Conservation (phyloP, 2,797 vertebrate species). For the Yasuhikotakia modesta region DNA sequence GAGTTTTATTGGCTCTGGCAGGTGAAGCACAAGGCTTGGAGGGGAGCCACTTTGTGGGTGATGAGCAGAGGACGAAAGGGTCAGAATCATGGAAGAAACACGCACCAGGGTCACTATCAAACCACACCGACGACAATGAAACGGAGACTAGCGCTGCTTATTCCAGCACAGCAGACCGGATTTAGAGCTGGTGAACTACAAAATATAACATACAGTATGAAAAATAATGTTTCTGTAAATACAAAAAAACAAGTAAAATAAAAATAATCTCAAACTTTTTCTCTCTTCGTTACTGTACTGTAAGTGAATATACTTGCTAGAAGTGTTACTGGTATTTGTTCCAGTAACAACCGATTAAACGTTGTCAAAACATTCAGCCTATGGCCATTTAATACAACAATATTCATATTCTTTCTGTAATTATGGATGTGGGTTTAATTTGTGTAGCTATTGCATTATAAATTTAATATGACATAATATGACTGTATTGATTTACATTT, state of each 20-base stretch:
- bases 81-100: conserved; percentile 30
- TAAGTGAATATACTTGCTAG: too few relatives aligned
- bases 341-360: neutral
- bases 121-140: conserved; percentile 10
- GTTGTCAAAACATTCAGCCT: neutral
- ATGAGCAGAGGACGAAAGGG: conserved; percentile 34
- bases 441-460: neutral
- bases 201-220: neutral
- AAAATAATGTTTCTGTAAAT: neutral
- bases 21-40: conserved; percentile 23
- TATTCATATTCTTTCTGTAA: neutral
- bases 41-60: conserved; percentile 50
- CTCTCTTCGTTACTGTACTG: too few relatives aligned
- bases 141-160: conserved; percentile 16
- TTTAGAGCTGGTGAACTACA: neutral
- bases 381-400: neutral
- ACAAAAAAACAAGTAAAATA: neutral
- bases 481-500: neutral
- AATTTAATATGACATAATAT: neutral
- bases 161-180: conserved; percentile 4
- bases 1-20: conserved; percentile 44
- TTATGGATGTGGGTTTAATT: neutral
- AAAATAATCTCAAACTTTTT: too few relatives aligned
- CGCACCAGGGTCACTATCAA: conserved; percentile 6
- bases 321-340: too few relatives aligned